A percentile compares a stretch with the other conserved stretches of the same genome.
phyloP scores from a whole-genome alignment of 2,797 vertebrate genomes.

The Danio jaintianensis region DNA sequence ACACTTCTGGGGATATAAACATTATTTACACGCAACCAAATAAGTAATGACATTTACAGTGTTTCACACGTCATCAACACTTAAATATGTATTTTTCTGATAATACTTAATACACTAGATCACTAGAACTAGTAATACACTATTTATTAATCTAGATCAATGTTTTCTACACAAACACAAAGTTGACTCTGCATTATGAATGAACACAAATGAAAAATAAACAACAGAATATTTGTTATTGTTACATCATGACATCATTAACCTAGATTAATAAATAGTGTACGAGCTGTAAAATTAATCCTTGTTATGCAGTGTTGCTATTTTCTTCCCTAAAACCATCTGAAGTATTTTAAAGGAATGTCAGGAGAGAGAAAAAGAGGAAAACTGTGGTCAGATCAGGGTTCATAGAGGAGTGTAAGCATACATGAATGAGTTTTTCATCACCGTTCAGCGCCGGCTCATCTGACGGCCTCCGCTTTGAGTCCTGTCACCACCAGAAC shows the following conservation, averaged over 20 bases:
- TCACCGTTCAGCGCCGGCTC: constrained; percentile 68
- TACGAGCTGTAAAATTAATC: not conserved
- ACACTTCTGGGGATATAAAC: not conserved
- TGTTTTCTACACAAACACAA: not conserved
- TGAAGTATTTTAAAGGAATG: constrained; percentile 52
- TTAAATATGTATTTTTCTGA: not conserved
- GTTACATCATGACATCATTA: not conserved
- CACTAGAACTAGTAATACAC: not conserved
- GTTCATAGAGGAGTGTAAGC: constrained; percentile 6
- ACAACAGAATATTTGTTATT: not conserved
- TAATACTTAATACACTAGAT: not conserved
- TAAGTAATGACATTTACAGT: constrained; percentile 13
- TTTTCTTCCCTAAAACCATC: not conserved
- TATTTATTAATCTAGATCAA: not conserved
- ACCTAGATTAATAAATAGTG: not conserved
- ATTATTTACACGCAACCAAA: constrained; percentile 31
- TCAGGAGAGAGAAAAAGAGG: constrained; percentile 30
- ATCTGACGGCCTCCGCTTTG: constrained; percentile 64
- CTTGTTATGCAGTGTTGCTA: not conserved
- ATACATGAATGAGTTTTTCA: not conserved
- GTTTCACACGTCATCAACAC: constrained; percentile 26
- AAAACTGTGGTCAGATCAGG: constrained; percentile 19
- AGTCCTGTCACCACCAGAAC: constrained; percentile 57
- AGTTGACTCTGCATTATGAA: not conserved
- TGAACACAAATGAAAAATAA: not conserved